Conservation (phyloP, 2,113 vertebrate species). For the Chascanopsetta lugubris region DNA sequence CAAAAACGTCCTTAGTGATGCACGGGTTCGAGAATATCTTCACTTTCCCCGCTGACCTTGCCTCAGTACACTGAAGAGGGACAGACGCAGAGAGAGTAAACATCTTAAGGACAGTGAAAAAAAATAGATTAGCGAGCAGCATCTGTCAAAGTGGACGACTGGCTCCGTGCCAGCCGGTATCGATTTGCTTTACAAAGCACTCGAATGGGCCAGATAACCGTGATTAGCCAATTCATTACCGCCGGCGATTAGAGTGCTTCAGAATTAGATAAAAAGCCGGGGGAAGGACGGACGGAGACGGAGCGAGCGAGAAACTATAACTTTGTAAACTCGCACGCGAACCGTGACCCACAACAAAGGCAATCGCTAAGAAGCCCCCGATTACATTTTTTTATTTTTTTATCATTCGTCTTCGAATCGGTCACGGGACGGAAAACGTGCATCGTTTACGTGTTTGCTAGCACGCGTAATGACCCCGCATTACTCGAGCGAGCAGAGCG, state of each 20-base stretch:
- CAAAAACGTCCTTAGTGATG: too few species aligned
- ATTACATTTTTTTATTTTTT: conserved; percentile 44
- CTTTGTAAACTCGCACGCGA: conserved; percentile 58
- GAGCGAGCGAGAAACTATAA: conserved; percentile 37
- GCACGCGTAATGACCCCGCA: conserved; percentile 53
- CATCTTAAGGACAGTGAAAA: conserved; percentile 63
- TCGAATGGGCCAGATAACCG: conserved; percentile 80
- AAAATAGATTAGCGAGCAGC: conserved; percentile 72
- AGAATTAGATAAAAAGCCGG: conserved; percentile 77
- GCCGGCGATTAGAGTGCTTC: conserved; percentile 71
- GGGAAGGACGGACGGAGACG: conserved; percentile 41
- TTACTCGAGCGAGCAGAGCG: conserved; percentile 48
- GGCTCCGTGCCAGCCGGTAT: conserved; percentile 75
- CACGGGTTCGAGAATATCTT: too few species aligned
- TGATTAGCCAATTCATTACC: conserved; percentile 85
- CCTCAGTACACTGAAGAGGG: conserved; percentile 31
- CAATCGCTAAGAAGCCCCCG: conserved; percentile 47
- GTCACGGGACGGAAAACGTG: conserved; percentile 26
- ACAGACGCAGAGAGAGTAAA: conserved; percentile 46
- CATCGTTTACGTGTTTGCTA: conserved; percentile 64
- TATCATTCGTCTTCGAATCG: conserved; percentile 48
- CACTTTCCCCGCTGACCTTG: conserved; percentile 62
- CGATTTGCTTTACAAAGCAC: conserved; percentile 83
- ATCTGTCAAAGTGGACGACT: conserved; percentile 79
- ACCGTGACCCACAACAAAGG: conserved; percentile 33